These are phyloP conservation scores for Puntigrus tetrazona DNA, from an alignment of 2,113 vertebrate genomes.

Conservation along the genomic window DNA sequence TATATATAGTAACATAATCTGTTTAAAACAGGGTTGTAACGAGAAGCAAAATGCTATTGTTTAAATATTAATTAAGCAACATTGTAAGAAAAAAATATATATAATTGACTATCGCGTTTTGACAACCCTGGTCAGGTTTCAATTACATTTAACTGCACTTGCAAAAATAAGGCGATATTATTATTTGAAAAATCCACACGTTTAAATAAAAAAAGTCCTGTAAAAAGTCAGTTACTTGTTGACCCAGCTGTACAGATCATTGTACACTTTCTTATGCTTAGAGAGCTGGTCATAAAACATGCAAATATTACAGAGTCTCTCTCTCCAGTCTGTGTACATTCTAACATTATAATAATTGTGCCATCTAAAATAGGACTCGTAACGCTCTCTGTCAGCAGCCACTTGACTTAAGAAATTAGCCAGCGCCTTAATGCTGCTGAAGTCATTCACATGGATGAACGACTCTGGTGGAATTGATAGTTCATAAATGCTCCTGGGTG, in stretches of 20 bases:
- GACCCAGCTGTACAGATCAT: constrained; percentile 80
- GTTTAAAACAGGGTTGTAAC: background rate
- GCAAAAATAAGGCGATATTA: background rate
- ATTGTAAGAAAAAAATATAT: background rate
- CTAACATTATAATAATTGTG: constrained; percentile 56
- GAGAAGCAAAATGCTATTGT: background rate
- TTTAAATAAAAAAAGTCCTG: background rate
- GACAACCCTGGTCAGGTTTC: background rate
- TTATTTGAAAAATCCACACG: background rate
- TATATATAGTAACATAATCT: too few species aligned
- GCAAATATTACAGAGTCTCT: constrained; percentile 76
- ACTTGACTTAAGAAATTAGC: constrained; percentile 62
- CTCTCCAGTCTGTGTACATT: constrained; percentile 63
- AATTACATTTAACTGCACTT: background rate
- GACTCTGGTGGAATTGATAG: constrained; percentile 68
- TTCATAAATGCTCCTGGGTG: constrained; percentile 71
- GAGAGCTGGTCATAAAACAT: constrained; percentile 66
- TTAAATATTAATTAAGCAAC: background rate
- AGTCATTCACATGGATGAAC: constrained; percentile 81
- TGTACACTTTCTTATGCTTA: constrained; percentile 65
- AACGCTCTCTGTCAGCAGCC: constrained; percentile 59
- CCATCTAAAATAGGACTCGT: constrained; percentile 74
- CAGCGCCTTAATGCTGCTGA: constrained; percentile 63
- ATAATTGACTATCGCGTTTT: background rate
- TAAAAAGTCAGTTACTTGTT: constrained; percentile 33